Conservation (phyloP, 2,888 invertebrate species). For the Cephus spinipes region DNA sequence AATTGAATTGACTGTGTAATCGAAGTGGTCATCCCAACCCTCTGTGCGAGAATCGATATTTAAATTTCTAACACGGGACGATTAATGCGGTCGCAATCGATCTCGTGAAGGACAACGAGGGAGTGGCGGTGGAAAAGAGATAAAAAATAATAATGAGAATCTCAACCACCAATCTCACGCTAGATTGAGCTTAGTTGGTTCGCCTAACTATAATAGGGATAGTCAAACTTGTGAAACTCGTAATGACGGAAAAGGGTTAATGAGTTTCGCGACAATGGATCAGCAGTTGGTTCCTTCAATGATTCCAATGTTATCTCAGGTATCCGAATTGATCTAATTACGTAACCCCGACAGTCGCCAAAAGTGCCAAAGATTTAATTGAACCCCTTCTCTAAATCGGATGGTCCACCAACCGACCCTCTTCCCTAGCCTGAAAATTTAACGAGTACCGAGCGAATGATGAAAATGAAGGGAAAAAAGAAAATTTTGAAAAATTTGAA, state of each 20-base stretch:
- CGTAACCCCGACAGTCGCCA: not conserved
- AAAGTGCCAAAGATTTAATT: not conserved
- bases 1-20: not conserved
- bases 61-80: not conserved
- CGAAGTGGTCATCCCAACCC: not conserved
- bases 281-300: not conserved
- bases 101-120: not conserved
- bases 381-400: not conserved
- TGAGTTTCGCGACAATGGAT: not conserved
- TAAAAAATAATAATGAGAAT: not conserved
- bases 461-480: no score
- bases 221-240: not conserved
- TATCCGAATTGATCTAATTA: not conserved
- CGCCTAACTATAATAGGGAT: not conserved
- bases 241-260: conserved; percentile 3
- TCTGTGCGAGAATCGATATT: not conserved
- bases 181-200: not conserved
- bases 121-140: not conserved
- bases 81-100: not conserved
- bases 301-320: not conserved
- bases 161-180: not conserved
- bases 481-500: no score
- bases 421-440: not conserved
- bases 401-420: not conserved
- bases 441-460: not conserved